These are phyloP conservation scores for Caretta caretta DNA, from an alignment of 2,113 vertebrate species.

Conservation along the genomic window DNA sequence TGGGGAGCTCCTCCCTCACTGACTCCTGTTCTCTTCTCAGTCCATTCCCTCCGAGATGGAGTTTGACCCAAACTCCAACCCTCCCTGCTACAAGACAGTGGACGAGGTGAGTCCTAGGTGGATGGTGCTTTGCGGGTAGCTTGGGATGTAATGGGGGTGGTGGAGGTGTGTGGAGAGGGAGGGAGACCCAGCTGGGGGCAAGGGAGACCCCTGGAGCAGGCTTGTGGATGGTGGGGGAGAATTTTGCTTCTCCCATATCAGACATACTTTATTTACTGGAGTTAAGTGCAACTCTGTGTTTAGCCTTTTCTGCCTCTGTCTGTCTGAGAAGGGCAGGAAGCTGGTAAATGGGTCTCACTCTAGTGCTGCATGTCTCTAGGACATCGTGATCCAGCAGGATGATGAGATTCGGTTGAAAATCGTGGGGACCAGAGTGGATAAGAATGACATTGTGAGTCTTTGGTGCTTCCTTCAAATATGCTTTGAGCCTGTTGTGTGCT, in stretches of 20 bases:
- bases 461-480: neutral
- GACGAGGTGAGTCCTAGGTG: slow-evolving; percentile 84
- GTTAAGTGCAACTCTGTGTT: neutral
- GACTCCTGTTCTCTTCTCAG: slow-evolving; percentile 69
- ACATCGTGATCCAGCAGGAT: slow-evolving; percentile 94
- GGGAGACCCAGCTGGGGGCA: too few relatives aligned
- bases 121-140: neutral
- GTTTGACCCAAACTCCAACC: slow-evolving; percentile 94
- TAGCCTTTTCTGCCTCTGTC: neutral
- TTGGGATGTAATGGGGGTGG: neutral
- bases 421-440: slow-evolving; percentile 93
- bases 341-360: neutral
- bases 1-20: rapidly evolving
- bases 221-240: too few relatives aligned
- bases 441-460: slow-evolving; percentile 92
- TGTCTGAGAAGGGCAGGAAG: neutral
- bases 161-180: neutral
- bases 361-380: slow-evolving; percentile 70
- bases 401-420: slow-evolving; percentile 95
- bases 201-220: neutral
- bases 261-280: neutral
- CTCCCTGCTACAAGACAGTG: slow-evolving; percentile 93
- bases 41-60: slow-evolving; percentile 96
- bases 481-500: too few relatives aligned
- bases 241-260: neutral